Evolutionary conservation across 2,888 invertebrate species (phyloP), one percentile per base, ranked within the genome.

Genomic region (Eupelmus urozonus): DNA sequence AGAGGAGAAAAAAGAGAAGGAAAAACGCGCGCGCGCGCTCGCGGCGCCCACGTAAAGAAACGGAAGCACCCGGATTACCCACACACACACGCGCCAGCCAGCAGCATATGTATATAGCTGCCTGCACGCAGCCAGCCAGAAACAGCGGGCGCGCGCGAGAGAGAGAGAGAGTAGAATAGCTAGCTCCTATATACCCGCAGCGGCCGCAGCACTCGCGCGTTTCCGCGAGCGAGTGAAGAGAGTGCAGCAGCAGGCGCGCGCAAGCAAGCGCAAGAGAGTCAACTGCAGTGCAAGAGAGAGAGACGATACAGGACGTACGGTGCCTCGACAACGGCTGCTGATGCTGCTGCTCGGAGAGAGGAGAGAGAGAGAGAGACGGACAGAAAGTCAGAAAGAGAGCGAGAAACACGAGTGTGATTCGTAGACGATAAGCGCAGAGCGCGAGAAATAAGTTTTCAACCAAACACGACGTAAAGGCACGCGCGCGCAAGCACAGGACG

Each of bases 21-120:
- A 69, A 76, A 76, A 70, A 72, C 81, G 72, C 76, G 71, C n/a
- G n/a, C n/a, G n/a, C n/a, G n/a, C n/a, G n/a, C n/a, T n/a, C n/a
- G n/a, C 80, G 78, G 78, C 71, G 76, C 76, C 76, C 76, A 79
- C 80, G 76, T 82, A 81, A 76, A 81, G 79, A 78, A 70, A 78
- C 80, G 77, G 80, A 80, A 77, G 80, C 80, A 80, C 77, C 80
- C 80, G 77, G 77, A 80, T 80, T 80, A 80, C 80, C 69, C 75
- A 72, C 29, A 66, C 72, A 57, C 23, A 55, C 51, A 16, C 25
- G n/a, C 42, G 45, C 60, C 34, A 34, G 51, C 53, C 18, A 40
- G 67, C 55, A 23, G 16, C 49, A 27, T 18, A 55, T 34, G 42
- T 3, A 65, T 20, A 57, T 5, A 45, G 29, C 20, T 23, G n/a